Evolutionary conservation across 2,888 invertebrate genomes (phyloP).

Genomic region (Eledona agricola): DNA sequence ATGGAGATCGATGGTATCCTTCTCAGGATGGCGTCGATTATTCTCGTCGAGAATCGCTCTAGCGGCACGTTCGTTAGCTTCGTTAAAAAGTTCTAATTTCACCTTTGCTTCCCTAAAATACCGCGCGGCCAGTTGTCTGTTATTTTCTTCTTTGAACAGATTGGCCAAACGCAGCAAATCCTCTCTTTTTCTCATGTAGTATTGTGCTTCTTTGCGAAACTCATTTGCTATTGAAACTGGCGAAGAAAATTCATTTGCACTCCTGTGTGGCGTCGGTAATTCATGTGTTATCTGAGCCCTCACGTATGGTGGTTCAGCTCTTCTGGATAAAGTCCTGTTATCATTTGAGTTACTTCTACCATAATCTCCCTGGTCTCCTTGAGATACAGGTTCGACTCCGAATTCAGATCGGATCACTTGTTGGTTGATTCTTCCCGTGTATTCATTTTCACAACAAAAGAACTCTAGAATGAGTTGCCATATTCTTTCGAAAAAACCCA

Average conservation of each 20-base stretch:
- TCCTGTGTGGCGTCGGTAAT: slow-evolving; percentile 13
- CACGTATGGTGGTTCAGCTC: too few relatives aligned
- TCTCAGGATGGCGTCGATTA: slow-evolving; percentile 60
- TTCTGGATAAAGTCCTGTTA: too few relatives aligned
- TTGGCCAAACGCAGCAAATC: too few relatives aligned
- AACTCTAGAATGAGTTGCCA: too few relatives aligned
- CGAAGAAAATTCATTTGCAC: neutral
- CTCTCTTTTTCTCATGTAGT: slow-evolving; percentile 2
- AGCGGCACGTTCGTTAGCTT: slow-evolving; percentile 69
- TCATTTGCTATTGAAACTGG: too few relatives aligned
- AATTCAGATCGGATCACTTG: too few relatives aligned
- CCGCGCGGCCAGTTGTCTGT: neutral
- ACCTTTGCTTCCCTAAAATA: slow-evolving; percentile 11
- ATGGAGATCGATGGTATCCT: slow-evolving; percentile 76
- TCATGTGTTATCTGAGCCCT: neutral
- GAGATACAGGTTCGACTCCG: too few relatives aligned
- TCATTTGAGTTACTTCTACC: too few relatives aligned
- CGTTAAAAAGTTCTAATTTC: slow-evolving; percentile 56
- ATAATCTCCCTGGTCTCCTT: too few relatives aligned
- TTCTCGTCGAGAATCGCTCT: slow-evolving; percentile 66
- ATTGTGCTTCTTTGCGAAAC: slow-evolving; percentile 7
- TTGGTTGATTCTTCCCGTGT: too few relatives aligned
- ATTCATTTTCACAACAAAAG: too few relatives aligned
- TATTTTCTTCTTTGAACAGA: slow-evolving; percentile 1
- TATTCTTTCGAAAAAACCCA: too few relatives aligned